These are phyloP conservation scores for Linnaemya tessellans DNA, from an alignment of 2,888 invertebrate species.

Conservation along the genomic window DNA sequence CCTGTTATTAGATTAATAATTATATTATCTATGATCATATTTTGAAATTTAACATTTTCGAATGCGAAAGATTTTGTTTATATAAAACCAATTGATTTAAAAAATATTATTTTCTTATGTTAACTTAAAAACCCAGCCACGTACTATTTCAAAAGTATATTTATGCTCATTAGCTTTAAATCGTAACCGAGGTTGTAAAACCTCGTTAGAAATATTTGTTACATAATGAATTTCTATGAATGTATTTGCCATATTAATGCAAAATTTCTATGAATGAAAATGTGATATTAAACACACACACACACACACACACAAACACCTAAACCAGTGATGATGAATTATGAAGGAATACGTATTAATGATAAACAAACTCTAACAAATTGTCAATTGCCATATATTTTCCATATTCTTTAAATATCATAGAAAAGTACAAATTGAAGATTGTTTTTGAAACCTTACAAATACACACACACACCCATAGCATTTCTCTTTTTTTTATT, in stretches of 20 bases:
- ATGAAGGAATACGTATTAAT: constrained; percentile 19
- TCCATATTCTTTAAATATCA: background rate
- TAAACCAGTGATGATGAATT: constrained; percentile 22
- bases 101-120: too few species aligned
- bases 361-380: constrained; percentile 37
- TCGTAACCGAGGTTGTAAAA: background rate
- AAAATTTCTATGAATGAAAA: constrained; percentile 11
- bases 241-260: background rate
- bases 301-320: background rate
- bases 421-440: constrained; percentile 1
- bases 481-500: background rate
- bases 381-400: constrained; percentile 52
- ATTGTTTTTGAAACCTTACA: constrained; percentile 1
- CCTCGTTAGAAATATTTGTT: constrained; percentile 32
- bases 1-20: too few species aligned
- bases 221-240: constrained; percentile 17
- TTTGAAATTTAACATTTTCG: too few species aligned
- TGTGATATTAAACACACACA: too few species aligned
- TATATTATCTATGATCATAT: too few species aligned
- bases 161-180: constrained; percentile 39
- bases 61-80: too few species aligned
- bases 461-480: background rate
- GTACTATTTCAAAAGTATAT: background rate
- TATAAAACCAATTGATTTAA: too few species aligned
- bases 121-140: background rate